A percentile compares a stretch with the other conserved stretches of the same genome.
phyloP scores from a whole-genome alignment of 2,888 invertebrate species.

The Diogma glabrata region DNA sequence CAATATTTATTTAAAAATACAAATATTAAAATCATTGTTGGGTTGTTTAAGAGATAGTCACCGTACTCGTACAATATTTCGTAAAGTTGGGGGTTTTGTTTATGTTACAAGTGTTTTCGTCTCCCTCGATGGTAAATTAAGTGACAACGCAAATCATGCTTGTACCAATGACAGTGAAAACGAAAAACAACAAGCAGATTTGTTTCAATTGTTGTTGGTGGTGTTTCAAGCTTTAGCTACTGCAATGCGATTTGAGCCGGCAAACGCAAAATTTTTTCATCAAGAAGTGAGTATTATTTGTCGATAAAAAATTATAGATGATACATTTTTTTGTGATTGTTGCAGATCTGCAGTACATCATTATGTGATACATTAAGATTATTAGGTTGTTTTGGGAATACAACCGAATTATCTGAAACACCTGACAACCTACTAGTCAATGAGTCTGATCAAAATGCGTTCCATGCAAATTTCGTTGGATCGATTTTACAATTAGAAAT shows the following conservation, averaged over 20 bases:
- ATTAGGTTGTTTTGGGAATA: constrained; percentile 74
- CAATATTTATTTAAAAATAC: constrained; percentile 73
- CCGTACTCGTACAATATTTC: constrained; percentile 88
- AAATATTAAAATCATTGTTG: constrained; percentile 78
- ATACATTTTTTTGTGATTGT: constrained; percentile 18
- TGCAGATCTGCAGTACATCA: constrained; percentile 82
- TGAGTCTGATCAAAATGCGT: constrained; percentile 36
- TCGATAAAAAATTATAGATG: too few relatives aligned
- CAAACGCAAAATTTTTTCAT: constrained; percentile 96
- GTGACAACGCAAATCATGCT: constrained; percentile 31
- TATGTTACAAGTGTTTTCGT: constrained; percentile 93
- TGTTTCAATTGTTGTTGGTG: constrained; percentile 67
- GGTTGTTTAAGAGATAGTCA: constrained; percentile 91
- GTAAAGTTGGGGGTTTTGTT: constrained; percentile 96
- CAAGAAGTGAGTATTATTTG: constrained; percentile 66
- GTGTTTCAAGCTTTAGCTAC: constrained; percentile 92
- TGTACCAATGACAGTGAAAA: constrained; percentile 22
- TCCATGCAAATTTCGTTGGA: constrained; percentile 65
- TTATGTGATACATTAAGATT: constrained; percentile 85
- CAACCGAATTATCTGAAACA: constrained; percentile 39
- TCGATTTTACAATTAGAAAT: constrained; percentile 53
- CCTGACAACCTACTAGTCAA: constrained; percentile 29
- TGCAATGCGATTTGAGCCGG: constrained; percentile 98
- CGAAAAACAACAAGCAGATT: constrained; percentile 41
- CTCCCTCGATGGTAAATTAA: constrained; percentile 75